A percentile compares a stretch with the other conserved stretches of the same genome.
Evolutionary conservation across 2,113 vertebrate genomes (phyloP).

Genomic region (Onychostoma macrolepis): DNA sequence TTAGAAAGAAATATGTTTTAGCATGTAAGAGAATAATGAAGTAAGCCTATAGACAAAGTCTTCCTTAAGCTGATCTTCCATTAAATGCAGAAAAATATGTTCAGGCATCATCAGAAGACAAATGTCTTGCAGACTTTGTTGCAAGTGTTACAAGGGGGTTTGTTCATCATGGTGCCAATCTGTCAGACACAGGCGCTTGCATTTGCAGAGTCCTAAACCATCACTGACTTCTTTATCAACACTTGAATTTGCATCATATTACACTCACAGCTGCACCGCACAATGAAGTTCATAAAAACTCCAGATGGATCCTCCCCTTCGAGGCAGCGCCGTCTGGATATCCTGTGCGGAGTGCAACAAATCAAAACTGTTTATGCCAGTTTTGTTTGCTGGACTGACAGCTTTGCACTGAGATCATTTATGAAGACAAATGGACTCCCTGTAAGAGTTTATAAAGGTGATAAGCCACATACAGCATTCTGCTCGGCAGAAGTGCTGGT

Average conservation of each 20-base stretch:
- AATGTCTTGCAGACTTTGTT: not conserved
- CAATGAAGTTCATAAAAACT: conserved; percentile 7
- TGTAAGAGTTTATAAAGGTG: not conserved
- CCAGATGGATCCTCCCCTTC: conserved; percentile 34
- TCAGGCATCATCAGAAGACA: not conserved
- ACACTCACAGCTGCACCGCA: not conserved
- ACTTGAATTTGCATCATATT: not conserved
- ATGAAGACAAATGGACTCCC: conserved; percentile 7
- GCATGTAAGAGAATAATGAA: not conserved
- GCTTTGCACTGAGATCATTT: conserved; percentile 24
- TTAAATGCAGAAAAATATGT: not conserved
- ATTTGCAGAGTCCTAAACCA: not conserved
- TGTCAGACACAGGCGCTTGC: not conserved
- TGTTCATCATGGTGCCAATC: not conserved
- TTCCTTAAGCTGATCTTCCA: not conserved
- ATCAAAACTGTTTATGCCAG: not conserved
- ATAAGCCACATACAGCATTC: not conserved
- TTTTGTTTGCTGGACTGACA: conserved; percentile 17
- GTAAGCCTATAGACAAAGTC: not conserved
- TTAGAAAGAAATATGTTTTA: not conserved
- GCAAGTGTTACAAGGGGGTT: not conserved
- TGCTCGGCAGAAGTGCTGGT: not conserved
- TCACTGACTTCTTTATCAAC: not conserved
- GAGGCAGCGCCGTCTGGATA: conserved; percentile 14
- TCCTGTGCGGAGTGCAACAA: not conserved